Evolutionary conservation across 2,113 vertebrate species (phyloP).

Genomic region (Columba janthina): DNA sequence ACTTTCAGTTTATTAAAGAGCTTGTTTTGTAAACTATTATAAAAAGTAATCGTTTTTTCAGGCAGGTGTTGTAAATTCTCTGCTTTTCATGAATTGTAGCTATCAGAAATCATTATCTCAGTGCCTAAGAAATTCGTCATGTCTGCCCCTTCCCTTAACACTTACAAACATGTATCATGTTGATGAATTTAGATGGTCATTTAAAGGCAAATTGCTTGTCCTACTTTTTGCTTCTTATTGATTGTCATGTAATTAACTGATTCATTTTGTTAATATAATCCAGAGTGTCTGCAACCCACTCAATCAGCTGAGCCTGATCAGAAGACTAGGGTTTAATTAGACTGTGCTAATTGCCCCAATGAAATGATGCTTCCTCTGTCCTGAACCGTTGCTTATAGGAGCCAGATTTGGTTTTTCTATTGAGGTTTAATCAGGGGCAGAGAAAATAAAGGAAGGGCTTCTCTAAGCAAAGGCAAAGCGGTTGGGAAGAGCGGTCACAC

Average conservation of each 20-base stretch:
- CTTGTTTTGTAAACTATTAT: neutral
- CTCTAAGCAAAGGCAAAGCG: neutral
- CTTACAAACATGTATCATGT: slow-evolving; percentile 37
- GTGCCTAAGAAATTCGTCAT: neutral
- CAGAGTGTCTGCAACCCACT: slow-evolving; percentile 40
- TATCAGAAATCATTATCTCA: neutral
- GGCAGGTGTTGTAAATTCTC: neutral
- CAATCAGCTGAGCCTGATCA: slow-evolving; percentile 53
- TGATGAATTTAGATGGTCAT: slow-evolving; percentile 64
- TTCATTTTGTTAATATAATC: slow-evolving; percentile 43
- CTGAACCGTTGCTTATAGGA: neutral
- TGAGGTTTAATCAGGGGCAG: slow-evolving; percentile 5
- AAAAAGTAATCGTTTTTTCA: neutral
- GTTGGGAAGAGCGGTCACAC: neutral
- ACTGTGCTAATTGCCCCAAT: slow-evolving; percentile 52
- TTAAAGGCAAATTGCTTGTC: slow-evolving; percentile 61
- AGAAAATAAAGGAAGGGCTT: slow-evolving; percentile 1
- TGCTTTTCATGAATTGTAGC: neutral
- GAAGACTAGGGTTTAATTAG: slow-evolving; percentile 58
- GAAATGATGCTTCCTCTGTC: slow-evolving; percentile 47
- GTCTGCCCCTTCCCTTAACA: neutral
- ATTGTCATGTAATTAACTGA: slow-evolving; percentile 66
- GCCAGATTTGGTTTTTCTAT: neutral
- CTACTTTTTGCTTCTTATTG: slow-evolving; percentile 63
- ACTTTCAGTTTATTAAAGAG: neutral